These are phyloP conservation scores for Abrostola triplasia DNA, from an alignment of 2,888 invertebrate genomes.

Conservation along the genomic window DNA sequence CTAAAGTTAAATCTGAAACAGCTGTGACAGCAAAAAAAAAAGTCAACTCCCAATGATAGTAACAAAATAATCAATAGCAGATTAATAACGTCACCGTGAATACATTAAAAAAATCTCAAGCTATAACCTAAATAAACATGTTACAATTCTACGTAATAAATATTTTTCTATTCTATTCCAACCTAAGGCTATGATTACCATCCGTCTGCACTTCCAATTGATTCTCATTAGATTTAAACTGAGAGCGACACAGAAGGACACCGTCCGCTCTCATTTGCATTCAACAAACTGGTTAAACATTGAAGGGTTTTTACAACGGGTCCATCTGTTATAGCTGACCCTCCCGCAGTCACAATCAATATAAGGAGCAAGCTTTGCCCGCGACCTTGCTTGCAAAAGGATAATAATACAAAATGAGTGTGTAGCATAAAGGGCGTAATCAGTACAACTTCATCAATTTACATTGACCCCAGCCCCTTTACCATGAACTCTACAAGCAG, in stretches of 20 bases:
- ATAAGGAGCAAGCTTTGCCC: neutral
- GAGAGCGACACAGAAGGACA: neutral
- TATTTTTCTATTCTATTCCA: too few species aligned
- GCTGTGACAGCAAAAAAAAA: too few species aligned
- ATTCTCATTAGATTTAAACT: constrained; percentile 1
- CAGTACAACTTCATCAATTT: neutral
- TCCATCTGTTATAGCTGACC: neutral
- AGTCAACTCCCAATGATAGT: too few species aligned
- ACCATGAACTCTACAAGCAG: too few species aligned
- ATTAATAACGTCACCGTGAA: too few species aligned
- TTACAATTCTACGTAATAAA: too few species aligned
- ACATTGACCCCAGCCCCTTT: neutral
- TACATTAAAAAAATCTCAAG: too few species aligned
- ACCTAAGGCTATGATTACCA: too few species aligned
- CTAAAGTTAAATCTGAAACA: too few species aligned
- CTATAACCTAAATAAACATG: too few species aligned
- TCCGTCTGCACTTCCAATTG: constrained; percentile 1
- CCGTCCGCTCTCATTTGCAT: neutral
- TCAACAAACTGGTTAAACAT: neutral
- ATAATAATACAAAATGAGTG: neutral
- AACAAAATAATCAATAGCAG: too few species aligned
- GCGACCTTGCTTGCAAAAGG: constrained; percentile 1
- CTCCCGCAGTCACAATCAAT: neutral
- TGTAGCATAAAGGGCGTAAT: neutral
- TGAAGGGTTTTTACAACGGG: neutral